These are phyloP conservation scores for Platyscapa corneri DNA, from an alignment of 1,140 invertebrate genomes.

Conservation along the genomic window DNA sequence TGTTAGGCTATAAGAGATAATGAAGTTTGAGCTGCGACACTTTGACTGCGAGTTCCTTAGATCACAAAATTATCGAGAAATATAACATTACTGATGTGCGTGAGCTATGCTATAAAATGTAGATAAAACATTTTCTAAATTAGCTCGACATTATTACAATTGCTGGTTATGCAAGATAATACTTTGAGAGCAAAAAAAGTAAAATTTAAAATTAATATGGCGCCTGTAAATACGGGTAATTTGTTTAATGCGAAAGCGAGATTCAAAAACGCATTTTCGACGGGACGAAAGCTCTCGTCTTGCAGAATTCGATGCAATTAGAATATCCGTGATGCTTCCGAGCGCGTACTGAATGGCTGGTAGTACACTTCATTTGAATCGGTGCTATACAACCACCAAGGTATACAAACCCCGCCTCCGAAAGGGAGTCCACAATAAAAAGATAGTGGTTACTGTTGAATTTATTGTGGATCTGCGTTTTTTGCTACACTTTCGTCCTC, in stretches of 20 bases:
- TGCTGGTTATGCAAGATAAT: too few species aligned
- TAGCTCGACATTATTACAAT: too few species aligned
- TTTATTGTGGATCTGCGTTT: constrained; percentile 35
- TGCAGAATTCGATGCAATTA: constrained; percentile 36
- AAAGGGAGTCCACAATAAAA: constrained; percentile 12
- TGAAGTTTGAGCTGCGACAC: too few species aligned
- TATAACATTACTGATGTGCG: too few species aligned
- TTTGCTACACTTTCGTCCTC: not conserved
- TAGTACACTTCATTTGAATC: constrained; percentile 28
- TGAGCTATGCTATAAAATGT: too few species aligned
- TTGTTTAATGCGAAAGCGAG: not conserved
- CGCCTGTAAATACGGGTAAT: too few species aligned
- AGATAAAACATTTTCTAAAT: too few species aligned
- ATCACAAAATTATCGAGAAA: too few species aligned
- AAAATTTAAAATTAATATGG: too few species aligned
- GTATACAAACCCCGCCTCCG: not conserved
- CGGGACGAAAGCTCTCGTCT: not conserved
- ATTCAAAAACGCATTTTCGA: constrained; percentile 11
- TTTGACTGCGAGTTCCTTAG: too few species aligned
- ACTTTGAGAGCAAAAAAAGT: too few species aligned
- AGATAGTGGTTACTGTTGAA: constrained; percentile 28
- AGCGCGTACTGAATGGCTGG: constrained; percentile 29
- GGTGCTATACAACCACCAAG: not conserved
- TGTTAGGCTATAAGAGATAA: too few species aligned
- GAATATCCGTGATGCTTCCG: constrained; percentile 34